Evolutionary conservation across 2,797 vertebrate species (phyloP).

Genomic region (Spatula clypeata): DNA sequence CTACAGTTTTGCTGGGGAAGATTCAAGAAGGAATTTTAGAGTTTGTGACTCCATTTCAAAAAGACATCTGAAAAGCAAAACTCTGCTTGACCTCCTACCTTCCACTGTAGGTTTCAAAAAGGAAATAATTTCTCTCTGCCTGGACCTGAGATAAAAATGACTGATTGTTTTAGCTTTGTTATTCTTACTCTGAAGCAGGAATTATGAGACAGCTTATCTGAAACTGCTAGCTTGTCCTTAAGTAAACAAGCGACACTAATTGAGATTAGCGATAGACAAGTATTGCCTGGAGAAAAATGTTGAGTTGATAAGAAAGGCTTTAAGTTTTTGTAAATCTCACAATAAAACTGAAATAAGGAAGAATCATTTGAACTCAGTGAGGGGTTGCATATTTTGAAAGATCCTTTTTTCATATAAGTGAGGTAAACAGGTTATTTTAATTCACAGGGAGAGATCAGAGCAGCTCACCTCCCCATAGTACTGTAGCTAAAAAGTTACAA

Average conservation of each 20-base stretch:
- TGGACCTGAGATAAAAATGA: neutral
- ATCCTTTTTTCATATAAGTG: neutral
- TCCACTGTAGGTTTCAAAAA: neutral
- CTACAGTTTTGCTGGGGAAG: neutral
- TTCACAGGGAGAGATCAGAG: neutral
- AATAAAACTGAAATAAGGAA: neutral
- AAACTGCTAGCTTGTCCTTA: neutral
- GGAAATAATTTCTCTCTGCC: neutral
- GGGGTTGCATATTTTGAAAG: neutral
- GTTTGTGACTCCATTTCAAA: neutral
- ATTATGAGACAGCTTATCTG: conserved; percentile 17
- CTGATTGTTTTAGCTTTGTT: neutral
- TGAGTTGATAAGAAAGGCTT: neutral
- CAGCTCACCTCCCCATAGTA: neutral
- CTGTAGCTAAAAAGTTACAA: neutral
- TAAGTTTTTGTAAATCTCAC: neutral
- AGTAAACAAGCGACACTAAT: conserved; percentile 29
- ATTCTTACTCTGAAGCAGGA: neutral
- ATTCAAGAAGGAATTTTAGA: neutral
- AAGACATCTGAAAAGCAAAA: neutral
- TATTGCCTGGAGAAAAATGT: conserved; percentile 18
- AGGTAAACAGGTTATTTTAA: neutral
- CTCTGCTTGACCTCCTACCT: neutral
- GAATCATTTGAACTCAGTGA: neutral
- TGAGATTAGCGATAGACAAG: neutral